Percentiles rank a stretch among this genome's conserved stretches.
Evolutionary conservation across 2,797 vertebrate species (phyloP).

Genomic region (Pseudochaenichthys georgianus): DNA sequence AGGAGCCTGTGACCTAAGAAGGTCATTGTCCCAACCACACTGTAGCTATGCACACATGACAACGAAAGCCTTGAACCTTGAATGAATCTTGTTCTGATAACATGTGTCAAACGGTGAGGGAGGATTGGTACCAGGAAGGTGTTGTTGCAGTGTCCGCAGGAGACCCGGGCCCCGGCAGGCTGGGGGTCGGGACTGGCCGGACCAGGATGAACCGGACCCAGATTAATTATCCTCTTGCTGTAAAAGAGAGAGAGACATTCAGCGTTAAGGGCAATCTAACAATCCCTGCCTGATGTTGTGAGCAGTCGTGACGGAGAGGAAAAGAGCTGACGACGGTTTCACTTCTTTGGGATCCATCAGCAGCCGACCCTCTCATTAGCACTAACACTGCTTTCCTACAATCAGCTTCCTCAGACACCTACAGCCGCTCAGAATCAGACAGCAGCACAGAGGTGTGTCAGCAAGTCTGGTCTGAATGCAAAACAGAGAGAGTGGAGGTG

Average conservation of each 20-base stretch:
- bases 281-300: slow-evolving; percentile 10
- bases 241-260: slow-evolving; percentile 46
- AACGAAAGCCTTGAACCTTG: too few species aligned
- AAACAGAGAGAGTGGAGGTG: slow-evolving; percentile 30
- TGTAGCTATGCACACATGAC: too few species aligned
- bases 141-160: slow-evolving; percentile 95
- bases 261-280: slow-evolving; percentile 18
- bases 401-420: slow-evolving; percentile 10
- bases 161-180: slow-evolving; percentile 91
- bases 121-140: slow-evolving; percentile 90
- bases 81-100: too few species aligned
- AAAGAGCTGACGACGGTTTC: slow-evolving; percentile 16
- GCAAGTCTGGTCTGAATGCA: slow-evolving; percentile 51
- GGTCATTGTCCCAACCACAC: too few species aligned
- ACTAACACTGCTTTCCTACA: slow-evolving; percentile 17
- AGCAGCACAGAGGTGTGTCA: slow-evolving; percentile 37
- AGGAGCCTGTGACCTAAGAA: too few species aligned
- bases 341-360: slow-evolving; percentile 23
- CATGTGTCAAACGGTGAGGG: not conserved
- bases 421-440: slow-evolving; percentile 35
- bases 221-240: slow-evolving; percentile 95
- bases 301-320: not conserved
- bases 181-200: slow-evolving; percentile 93
- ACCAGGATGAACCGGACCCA: slow-evolving; percentile 93
- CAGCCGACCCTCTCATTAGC: slow-evolving; percentile 33